Conservation (phyloP, 2,797 vertebrate species). For the Rhinichthys osculus region DNA sequence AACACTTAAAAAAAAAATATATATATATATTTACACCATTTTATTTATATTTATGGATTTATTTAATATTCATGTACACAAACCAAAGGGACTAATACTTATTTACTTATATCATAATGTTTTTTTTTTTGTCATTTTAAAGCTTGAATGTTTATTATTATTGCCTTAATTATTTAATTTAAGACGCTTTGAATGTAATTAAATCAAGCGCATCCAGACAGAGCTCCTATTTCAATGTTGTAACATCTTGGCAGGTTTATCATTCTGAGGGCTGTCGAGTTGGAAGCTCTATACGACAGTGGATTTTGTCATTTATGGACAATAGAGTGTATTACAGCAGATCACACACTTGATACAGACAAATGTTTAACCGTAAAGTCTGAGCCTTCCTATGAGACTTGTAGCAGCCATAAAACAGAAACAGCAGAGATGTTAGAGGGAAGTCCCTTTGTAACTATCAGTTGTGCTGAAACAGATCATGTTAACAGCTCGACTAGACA, state of each 20-base stretch:
- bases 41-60: too few relatives aligned
- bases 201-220: not conserved
- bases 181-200: not conserved
- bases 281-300: not conserved
- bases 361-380: constrained; percentile 20
- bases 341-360: constrained; percentile 19
- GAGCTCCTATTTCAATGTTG: not conserved
- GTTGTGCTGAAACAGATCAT: constrained; percentile 33
- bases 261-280: not conserved
- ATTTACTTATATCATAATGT: not conserved
- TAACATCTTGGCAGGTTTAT: not conserved
- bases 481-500: constrained; percentile 65
- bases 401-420: constrained; percentile 3
- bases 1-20: too few relatives aligned
- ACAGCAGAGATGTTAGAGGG: constrained; percentile 9
- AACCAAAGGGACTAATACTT: too few relatives aligned
- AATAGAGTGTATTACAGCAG: not conserved
- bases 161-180: not conserved
- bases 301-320: constrained; percentile 14
- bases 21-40: too few relatives aligned
- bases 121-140: too few relatives aligned
- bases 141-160: too few relatives aligned
- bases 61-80: not conserved
- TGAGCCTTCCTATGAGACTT: constrained; percentile 29
- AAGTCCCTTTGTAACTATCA: constrained; percentile 21